Evolutionary conservation across 2,888 invertebrate genomes (phyloP).

Genomic region (Machimus atricapillus): DNA sequence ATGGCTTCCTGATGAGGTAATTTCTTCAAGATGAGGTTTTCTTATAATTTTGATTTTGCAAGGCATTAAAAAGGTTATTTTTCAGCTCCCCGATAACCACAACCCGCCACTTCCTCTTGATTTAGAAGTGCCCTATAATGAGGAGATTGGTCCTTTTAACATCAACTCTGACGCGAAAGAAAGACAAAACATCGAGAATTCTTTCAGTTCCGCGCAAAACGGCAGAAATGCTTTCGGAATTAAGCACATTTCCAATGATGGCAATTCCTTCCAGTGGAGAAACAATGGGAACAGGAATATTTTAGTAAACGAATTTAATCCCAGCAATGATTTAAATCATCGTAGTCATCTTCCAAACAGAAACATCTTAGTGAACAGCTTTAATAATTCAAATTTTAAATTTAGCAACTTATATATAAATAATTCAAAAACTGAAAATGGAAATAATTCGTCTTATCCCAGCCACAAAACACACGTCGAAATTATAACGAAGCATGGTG

Average conservation of each 20-base stretch:
- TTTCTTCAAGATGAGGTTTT: slow-evolving; percentile 35
- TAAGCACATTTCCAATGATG: slow-evolving; percentile 46
- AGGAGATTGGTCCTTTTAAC: slow-evolving; percentile 67
- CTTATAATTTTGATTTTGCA: neutral
- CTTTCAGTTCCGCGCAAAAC: slow-evolving; percentile 10
- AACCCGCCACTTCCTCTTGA: slow-evolving; percentile 72
- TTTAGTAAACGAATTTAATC: slow-evolving; percentile 61
- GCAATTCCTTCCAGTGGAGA: slow-evolving; percentile 50
- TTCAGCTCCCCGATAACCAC: slow-evolving; percentile 55
- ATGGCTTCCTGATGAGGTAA: slow-evolving; percentile 74
- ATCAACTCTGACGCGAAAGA: slow-evolving; percentile 54
- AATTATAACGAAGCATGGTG: slow-evolving; percentile 72
- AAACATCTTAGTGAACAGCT: slow-evolving; percentile 48
- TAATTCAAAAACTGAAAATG: slow-evolving; percentile 44
- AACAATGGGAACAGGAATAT: slow-evolving; percentile 60
- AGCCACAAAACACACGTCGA: slow-evolving; percentile 74
- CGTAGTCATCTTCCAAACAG: slow-evolving; percentile 45
- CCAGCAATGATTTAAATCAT: slow-evolving; percentile 50
- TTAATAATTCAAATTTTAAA: slow-evolving; percentile 45
- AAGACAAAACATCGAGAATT: slow-evolving; percentile 31
- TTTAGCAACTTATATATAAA: slow-evolving; percentile 46
- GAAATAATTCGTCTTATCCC: slow-evolving; percentile 62
- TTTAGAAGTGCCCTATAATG: slow-evolving; percentile 71
- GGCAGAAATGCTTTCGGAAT: slow-evolving; percentile 33
- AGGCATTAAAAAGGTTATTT: slow-evolving; percentile 3